Conservation (phyloP, 2,113 vertebrate genomes). For the Toxotes chatareus region DNA sequence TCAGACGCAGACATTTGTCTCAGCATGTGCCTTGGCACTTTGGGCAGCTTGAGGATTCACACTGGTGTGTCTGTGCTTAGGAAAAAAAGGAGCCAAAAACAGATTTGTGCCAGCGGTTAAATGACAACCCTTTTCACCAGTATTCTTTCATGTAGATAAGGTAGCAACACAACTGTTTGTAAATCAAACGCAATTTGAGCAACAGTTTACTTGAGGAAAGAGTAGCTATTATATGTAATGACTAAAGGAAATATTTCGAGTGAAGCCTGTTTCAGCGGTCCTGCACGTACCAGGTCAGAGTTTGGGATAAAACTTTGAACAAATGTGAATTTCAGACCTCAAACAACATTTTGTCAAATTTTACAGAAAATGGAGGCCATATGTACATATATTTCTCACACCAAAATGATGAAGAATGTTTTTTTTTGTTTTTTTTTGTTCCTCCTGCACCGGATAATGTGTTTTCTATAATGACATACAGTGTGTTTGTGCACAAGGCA, state of each 20-base stretch:
- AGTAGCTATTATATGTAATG: constrained; percentile 57
- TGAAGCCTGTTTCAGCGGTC: constrained; percentile 23
- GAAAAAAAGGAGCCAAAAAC: constrained; percentile 52
- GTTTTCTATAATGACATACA: constrained; percentile 30
- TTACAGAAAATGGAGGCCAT: constrained; percentile 55
- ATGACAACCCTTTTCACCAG: constrained; percentile 52
- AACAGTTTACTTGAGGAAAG: constrained; percentile 49
- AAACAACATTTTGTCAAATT: constrained; percentile 47
- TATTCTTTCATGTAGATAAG: constrained; percentile 45
- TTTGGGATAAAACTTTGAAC: constrained; percentile 43
- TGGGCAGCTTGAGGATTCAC: constrained; percentile 69
- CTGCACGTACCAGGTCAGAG: constrained; percentile 39
- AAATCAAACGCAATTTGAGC: constrained; percentile 51
- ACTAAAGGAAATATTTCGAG: constrained; percentile 18
- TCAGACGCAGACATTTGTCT: constrained; percentile 61
- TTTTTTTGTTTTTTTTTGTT: constrained; percentile 14
- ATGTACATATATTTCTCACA: constrained; percentile 59
- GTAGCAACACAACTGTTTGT: constrained; percentile 62
- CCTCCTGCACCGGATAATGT: constrained; percentile 38
- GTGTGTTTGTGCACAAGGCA: constrained; percentile 43
- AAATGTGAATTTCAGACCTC: constrained; percentile 67
- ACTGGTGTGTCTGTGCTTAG: constrained; percentile 59
- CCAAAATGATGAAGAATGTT: constrained; percentile 46
- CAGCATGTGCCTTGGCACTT: constrained; percentile 77
- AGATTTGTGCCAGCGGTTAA: constrained; percentile 65